Evolutionary conservation across 2,888 invertebrate species (phyloP).

Genomic region (Dromius quadrimaculatus): DNA sequence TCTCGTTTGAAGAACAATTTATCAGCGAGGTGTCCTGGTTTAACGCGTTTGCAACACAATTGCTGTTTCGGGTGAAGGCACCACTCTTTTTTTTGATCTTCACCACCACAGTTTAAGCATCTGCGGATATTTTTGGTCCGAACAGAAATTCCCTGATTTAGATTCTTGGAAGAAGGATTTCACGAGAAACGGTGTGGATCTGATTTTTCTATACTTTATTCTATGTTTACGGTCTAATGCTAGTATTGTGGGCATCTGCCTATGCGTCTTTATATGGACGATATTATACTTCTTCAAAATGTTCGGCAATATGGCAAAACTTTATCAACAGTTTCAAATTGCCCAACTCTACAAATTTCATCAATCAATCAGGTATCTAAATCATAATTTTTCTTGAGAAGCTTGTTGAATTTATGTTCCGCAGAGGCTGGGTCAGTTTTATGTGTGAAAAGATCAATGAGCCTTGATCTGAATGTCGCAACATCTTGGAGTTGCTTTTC

Average conservation of each 20-base stretch:
- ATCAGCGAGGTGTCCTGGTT: constrained; percentile 3
- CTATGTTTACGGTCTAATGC: no score
- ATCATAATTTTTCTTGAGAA: background rate
- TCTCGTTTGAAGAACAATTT: constrained; percentile 8
- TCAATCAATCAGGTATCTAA: constrained; percentile 11
- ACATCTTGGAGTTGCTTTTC: background rate
- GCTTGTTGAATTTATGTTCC: background rate
- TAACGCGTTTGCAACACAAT: constrained; percentile 15
- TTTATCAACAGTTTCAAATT: no score
- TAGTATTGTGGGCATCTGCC: background rate
- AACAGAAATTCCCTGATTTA: background rate
- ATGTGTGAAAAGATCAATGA: background rate
- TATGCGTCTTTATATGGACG: background rate
- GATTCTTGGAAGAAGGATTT: no score
- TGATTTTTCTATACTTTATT: no score
- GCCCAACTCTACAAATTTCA: background rate
- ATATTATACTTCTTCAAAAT: background rate
- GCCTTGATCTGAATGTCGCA: background rate
- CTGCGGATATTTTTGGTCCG: background rate
- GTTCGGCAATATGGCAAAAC: background rate
- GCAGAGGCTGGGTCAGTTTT: background rate
- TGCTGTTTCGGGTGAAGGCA: background rate
- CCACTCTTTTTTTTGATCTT: background rate
- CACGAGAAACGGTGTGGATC: no score
- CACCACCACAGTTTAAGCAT: constrained; percentile 29